Base-by-base conservation (phyloP, 2,888 invertebrate genomes). In the Acleris laterana region DNA sequence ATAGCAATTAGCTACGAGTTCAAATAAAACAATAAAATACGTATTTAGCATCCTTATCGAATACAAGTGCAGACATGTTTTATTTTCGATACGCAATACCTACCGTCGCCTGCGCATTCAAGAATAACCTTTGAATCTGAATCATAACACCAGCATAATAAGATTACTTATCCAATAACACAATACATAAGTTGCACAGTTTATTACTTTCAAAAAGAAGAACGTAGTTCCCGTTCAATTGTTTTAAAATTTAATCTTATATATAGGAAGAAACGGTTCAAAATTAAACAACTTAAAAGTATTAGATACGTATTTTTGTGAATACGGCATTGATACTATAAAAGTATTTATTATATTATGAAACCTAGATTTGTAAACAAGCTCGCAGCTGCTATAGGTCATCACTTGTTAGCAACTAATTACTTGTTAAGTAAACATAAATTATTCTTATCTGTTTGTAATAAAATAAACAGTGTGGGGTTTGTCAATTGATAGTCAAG, bases 351-450 rank as follows among this genome's bases (percentile, higher is more conserved):
- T 46, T 46, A 7, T 46, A 46, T 46, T 46, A 46, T 44, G 16
- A n/a, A 9, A 48, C 11, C 38, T 49, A 49, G 11, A 19, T 0
- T 3, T 17, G 20, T n/a, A 55, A 20, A n/a, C 32, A 19, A 42
- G 42, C 9, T 20, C 3, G 71, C 73, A 72, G 73, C 71, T 66
- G 66, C 42, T 38, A 63, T 50, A 68, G 69, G 71, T 71, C 69
- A 69, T 62, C 62, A 51, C 32, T 67, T 68, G 66, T 67, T 62
- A 65, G 53, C 63, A 68, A 63, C 63, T 73, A 70, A 73, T 72
- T 71, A 60, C 63, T 32, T 22, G 50, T 22, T 22, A 61, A 61
- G 38, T 62, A 32, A 51, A 25, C 25, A 52, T 66, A 62, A 62
- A 66, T 66, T 57, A 66, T 44, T 52, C 52, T 25, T 66, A 65